phyloP scores from a whole-genome alignment of 35 echinoderm and acorn worm genomes.

The Holothuria glaberrima region DNA sequence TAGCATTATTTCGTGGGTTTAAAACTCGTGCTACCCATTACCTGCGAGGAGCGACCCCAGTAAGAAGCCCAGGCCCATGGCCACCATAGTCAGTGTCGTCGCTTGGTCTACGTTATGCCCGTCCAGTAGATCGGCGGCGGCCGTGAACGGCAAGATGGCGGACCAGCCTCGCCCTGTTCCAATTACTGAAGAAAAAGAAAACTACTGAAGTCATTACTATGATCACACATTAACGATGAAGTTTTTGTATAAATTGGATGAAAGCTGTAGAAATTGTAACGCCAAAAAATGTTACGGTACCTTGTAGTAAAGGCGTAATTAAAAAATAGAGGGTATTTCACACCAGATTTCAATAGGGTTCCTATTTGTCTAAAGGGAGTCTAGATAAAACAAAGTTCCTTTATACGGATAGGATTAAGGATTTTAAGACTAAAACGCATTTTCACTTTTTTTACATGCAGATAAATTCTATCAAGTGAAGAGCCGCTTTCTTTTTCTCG shows the following conservation, averaged over 20 bases:
- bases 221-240: neutral
- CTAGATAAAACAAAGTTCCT: no score
- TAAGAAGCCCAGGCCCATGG: neutral
- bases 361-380: no score
- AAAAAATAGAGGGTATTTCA: no score
- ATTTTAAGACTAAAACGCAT: no score
- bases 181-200: constrained; percentile 1
- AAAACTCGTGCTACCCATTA: neutral
- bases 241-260: neutral
- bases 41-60: neutral
- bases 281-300: no score
- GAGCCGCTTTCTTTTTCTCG: no score
- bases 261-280: neutral
- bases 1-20: no score
- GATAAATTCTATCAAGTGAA: no score
- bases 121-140: neutral
- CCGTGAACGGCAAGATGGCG: neutral
- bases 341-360: no score
- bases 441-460: no score
- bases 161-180: neutral
- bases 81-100: neutral
- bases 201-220: neutral
- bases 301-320: no score
- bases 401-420: no score
- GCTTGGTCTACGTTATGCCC: neutral